Evolutionary conservation across 1,140 invertebrate species (phyloP), one percentile per base, ranked within the genome.

Genomic region (Lasaia peninsularis): DNA sequence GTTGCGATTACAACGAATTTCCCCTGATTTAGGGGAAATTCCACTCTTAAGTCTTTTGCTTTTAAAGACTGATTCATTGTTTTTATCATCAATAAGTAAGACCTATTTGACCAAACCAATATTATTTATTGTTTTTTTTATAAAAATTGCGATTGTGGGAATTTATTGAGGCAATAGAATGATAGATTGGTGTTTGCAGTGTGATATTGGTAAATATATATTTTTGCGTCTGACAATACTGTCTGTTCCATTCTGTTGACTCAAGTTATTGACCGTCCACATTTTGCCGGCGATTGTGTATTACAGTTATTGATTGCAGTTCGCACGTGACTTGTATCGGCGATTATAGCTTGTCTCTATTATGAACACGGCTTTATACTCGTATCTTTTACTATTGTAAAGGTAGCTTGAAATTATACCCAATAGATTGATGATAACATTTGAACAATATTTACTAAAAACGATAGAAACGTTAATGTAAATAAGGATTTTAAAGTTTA

Each of bases 301-400:
- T 88, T 85, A 84, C 81, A 86, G 74, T 83, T 88, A 86, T 86
- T 84, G 83, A 85, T 86, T 86, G 82, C 83, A 75, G 67, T 77
- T 67, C 69, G 75, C 75, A 75, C 85, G 85, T 88, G 85, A 86
- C 83, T 80, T 78, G 82, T 80, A 73, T 85, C 61, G 71, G 58
- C 69, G 75, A 85, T 76, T 77, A 77, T 79, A 80, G 63, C 61
- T 63, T 68, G 69, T 72, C 59, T 65, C 66, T 69, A 63, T 60
- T 71, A 65, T 61, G 56, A 59, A 60, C 57, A 60, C 44, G 35
- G 55, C 60, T 70, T 65, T 65, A 51, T 65, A 56, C 52, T 18
- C 37, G 52, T 56, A 28, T 34, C 9, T 16, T n/a, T 32, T 14
- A 14, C 16, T 8, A 16, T 8, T 28, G 33, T 55, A 24, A 2